Conservation (phyloP, 2,797 vertebrate genomes). For the Malacoraja senta region DNA sequence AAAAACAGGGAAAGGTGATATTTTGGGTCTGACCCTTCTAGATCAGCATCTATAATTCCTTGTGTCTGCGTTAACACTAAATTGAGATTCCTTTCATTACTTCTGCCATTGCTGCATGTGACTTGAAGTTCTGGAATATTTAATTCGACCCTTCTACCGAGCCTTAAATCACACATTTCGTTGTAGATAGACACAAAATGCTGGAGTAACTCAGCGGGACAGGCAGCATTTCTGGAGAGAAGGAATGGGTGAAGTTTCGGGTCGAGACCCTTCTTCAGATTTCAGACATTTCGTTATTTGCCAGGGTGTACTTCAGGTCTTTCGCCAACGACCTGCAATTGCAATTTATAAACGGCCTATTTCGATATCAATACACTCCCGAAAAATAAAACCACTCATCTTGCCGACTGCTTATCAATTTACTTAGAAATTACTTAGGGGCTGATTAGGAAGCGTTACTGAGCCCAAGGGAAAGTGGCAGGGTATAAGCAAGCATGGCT, state of each 20-base stretch:
- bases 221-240: too few species aligned
- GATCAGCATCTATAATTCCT: background rate
- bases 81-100: background rate
- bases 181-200: too few species aligned
- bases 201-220: too few species aligned
- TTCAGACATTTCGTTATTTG: too few species aligned
- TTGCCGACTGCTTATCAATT: background rate
- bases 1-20: too few species aligned
- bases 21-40: too few species aligned
- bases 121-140: background rate
- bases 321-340: background rate
- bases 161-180: background rate
- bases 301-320: too few species aligned
- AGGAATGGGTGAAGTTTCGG: too few species aligned
- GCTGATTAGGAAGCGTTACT: background rate
- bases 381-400: background rate
- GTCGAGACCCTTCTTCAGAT: too few species aligned
- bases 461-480: background rate
- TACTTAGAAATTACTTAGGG: background rate
- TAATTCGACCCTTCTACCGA: background rate
- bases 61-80: too few species aligned
- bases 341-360: background rate
- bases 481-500: background rate
- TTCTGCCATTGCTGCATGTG: background rate
- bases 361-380: background rate